Conservation (phyloP, 2,888 invertebrate species). For the Monopis laevigella region DNA sequence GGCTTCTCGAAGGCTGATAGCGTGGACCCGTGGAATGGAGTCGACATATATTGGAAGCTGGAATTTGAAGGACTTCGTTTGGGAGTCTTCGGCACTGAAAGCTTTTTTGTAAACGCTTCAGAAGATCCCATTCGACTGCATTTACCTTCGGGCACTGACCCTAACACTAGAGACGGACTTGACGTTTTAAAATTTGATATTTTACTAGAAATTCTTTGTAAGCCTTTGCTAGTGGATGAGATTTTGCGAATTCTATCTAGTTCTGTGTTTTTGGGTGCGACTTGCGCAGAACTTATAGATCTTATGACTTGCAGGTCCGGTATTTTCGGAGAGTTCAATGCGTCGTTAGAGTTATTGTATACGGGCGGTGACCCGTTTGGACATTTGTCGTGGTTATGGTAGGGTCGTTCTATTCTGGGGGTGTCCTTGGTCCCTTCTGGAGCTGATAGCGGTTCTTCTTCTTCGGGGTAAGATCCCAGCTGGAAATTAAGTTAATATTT, state of each 20-base stretch:
- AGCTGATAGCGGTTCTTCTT: slow-evolving; percentile 33
- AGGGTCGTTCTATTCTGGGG: slow-evolving; percentile 15
- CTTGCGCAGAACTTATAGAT: slow-evolving; percentile 77
- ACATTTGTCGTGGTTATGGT: slow-evolving; percentile 19
- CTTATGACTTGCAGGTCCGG: slow-evolving; percentile 63
- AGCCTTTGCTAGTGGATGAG: slow-evolving; percentile 46
- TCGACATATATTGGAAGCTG: slow-evolving; percentile 85
- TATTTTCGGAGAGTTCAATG: no score
- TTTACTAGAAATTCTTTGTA: slow-evolving; percentile 70
- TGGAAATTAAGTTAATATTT: slow-evolving; percentile 28
- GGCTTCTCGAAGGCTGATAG: slow-evolving; percentile 80
- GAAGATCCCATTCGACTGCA: slow-evolving; percentile 40
- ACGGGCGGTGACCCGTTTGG: slow-evolving; percentile 48
- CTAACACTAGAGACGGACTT: slow-evolving; percentile 67
- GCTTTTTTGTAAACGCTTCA: slow-evolving; percentile 47
- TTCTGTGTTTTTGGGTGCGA: slow-evolving; percentile 50
- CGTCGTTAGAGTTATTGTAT: slow-evolving; percentile 34
- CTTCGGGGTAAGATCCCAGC: slow-evolving; percentile 48
- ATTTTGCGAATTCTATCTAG: slow-evolving; percentile 42
- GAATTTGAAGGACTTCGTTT: slow-evolving; percentile 80
- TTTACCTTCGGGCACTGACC: slow-evolving; percentile 75
- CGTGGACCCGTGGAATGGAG: slow-evolving; percentile 87
- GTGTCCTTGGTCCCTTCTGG: slow-evolving; percentile 21
- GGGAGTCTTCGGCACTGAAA: slow-evolving; percentile 57
- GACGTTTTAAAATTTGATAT: slow-evolving; percentile 68